Base-by-base conservation (phyloP, 2,113 vertebrate genomes). In the Neofelis nebulosa region DNA sequence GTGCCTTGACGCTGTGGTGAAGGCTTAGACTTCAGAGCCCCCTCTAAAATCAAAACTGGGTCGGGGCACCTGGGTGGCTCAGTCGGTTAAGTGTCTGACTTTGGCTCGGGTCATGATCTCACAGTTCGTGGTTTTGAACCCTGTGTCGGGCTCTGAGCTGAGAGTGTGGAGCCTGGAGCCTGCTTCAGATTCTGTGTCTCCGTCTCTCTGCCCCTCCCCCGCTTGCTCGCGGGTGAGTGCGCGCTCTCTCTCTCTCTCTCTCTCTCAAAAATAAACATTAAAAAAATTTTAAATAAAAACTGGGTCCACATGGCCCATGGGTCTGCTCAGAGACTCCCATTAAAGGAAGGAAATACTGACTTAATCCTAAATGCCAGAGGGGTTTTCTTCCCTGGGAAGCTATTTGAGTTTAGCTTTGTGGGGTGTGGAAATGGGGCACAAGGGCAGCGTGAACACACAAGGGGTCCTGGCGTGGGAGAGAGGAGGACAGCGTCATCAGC, bases 1-100 rank as follows among this genome's bases (percentile, higher is more conserved):
- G 1, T 8, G 10, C 3, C 25, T 80, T 33, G 2, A n/a, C 0
- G 2, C 33, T 2, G 5, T 31, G 1, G 6, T 1, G 38, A 21
- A 41, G 80, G 29, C 13, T 21, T 89, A 41, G 13, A 23, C 63
- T 74, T 85, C 45, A 19, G 18, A 50, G 10, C 18, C 23, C 25
- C 55, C 10, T 16, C 15, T 21, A 38, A 31, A 65, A 82, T 45
- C 36, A 36, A 36, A 81, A 36, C 1, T n/a, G 5, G 16, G 5
- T 48, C 7, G 23, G 57, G 57, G 21, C 57, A 23, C 57, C 57
- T 21, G 57, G 8, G 57, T 61, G 57, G 21, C 57, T 23, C 57
- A 61, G 57, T 61, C 21, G 8, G 57, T 23, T 23, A 61, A 61
- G 57, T 25, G 57, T 61, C 57, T 23, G 57, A 61, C 57, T 61